Percentiles rank a stretch among this genome's conserved stretches.
These are phyloP conservation scores for Geopemphigus sp. DNA, from an alignment of 1,140 invertebrate genomes.

Conservation along the genomic window DNA sequence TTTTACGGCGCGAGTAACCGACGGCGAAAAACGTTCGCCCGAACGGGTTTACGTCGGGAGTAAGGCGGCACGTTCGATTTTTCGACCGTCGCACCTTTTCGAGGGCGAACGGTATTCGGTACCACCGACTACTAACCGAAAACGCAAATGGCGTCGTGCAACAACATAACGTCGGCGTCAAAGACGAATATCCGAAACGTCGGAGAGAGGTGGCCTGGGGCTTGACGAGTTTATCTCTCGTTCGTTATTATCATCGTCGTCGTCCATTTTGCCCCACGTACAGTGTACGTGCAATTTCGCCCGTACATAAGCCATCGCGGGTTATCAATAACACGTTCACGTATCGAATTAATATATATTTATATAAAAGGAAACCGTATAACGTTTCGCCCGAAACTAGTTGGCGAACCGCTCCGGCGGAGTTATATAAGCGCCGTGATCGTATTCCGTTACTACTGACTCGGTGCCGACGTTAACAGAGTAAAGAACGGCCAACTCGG, in stretches of 20 bases:
- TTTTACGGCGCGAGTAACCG: too few relatives aligned
- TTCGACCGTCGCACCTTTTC: too few relatives aligned
- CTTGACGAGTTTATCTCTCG: neutral
- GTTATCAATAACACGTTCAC: constrained; percentile 36
- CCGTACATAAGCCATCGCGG: neutral
- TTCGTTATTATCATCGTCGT: constrained; percentile 13
- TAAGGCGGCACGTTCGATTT: too few relatives aligned
- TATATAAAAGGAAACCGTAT: constrained; percentile 23
- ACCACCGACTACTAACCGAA: too few relatives aligned
- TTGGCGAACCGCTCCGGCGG: neutral
- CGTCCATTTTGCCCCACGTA: constrained; percentile 17
- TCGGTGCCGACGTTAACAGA: too few relatives aligned
- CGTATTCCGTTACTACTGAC: neutral
- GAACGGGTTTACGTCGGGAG: too few relatives aligned
- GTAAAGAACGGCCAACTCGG: neutral
- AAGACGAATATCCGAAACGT: constrained; percentile 18
- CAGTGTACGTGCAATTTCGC: constrained; percentile 31
- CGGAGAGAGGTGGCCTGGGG: too few relatives aligned
- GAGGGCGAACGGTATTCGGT: too few relatives aligned
- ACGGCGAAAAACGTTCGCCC: too few relatives aligned
- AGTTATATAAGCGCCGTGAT: neutral
- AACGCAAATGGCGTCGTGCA: too few relatives aligned
- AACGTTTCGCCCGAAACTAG: neutral
- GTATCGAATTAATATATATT: neutral
- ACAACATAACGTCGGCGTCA: neutral